A percentile compares a stretch with the other conserved stretches of the same genome.
Evolutionary conservation across 2,888 invertebrate species (phyloP).

Genomic region (Ypsolopha sequella): DNA sequence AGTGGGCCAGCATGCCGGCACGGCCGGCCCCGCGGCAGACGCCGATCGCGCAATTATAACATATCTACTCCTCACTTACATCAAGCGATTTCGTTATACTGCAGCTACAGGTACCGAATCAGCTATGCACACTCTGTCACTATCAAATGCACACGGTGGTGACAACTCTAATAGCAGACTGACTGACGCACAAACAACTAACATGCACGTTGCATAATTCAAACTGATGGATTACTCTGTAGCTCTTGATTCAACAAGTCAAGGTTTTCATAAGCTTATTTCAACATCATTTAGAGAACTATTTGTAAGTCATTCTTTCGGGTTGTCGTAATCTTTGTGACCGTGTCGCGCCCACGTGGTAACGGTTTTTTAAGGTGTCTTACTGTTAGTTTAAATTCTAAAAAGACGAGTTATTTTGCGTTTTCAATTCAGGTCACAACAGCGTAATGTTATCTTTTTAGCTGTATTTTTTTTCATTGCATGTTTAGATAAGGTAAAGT

Average conservation of each 20-base stretch:
- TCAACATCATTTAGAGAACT: not conserved
- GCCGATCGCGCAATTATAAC: conserved; percentile 22
- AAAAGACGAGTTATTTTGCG: conserved; percentile 51
- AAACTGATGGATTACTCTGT: too few species aligned
- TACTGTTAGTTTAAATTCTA: conserved; percentile 45
- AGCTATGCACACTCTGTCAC: too few species aligned
- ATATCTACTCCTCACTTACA: conserved; percentile 1
- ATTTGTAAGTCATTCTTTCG: not conserved
- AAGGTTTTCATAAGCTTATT: not conserved
- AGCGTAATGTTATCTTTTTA: not conserved
- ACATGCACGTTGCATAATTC: too few species aligned
- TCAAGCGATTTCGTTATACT: not conserved
- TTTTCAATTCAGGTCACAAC: conserved; percentile 33
- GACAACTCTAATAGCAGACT: too few species aligned
- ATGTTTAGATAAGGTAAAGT: too few species aligned
- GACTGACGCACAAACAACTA: too few species aligned
- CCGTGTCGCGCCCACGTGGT: conserved; percentile 38
- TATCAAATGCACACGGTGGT: too few species aligned
- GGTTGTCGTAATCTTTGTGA: not conserved
- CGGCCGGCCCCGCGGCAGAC: conserved; percentile 32
- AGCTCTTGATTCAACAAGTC: too few species aligned
- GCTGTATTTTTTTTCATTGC: not conserved
- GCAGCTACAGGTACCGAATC: not conserved
- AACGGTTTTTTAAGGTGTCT: conserved; percentile 40
- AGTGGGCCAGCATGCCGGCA: conserved; percentile 62